Base-by-base conservation (phyloP, 1,140 invertebrate species). In the Cyphomyrmex costatus region DNA sequence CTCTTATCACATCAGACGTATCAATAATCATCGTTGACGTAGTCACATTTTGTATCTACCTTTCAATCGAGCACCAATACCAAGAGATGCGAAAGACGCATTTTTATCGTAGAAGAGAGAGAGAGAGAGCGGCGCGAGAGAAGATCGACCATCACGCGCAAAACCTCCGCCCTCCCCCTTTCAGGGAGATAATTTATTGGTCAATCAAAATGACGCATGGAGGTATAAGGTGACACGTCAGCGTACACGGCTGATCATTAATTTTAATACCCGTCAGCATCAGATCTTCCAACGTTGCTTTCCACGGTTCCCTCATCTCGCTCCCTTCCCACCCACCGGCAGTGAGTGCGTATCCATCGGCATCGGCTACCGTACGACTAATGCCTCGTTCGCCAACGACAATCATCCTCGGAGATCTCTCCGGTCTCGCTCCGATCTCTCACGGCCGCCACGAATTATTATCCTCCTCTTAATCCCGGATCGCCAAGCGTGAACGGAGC, bases 121-220 rank as follows among this genome's bases (percentile, higher is more conserved):
- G 19, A 33, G 53, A 66, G 77, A 83, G 71, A 89, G 58, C 56
- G 76, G 63, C 71, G 63, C 84, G 84, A 74, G 84, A 74, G 87
- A 78, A 89, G 84, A 85, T 56, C 88, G 78, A 21, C 49, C 56
- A 86, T 60, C 85, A 68, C 78, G 80, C 82, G 88, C 78, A 77
- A 85, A 71, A 74, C 76, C 10, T 7, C 36, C 61, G 16, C 61
- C 30, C 61, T n/a, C 30, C 65, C 14, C 36, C 36, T 86, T 88
- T 33, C 85, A 77, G 86, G 4, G 60, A 83, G 89, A 95, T 95
- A 94, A 95, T 94, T 94, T 95, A 95, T 95, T 94, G 92, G 94
- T 94, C 94, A 94, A 95, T 95, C 94, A 94, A 93, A 94, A 94
- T 95, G 94, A 95, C 94, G 92, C 92, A 95, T 95, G 94, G 92